Conservation (phyloP, 2,797 vertebrate genomes). For the Brotula barbata region DNA sequence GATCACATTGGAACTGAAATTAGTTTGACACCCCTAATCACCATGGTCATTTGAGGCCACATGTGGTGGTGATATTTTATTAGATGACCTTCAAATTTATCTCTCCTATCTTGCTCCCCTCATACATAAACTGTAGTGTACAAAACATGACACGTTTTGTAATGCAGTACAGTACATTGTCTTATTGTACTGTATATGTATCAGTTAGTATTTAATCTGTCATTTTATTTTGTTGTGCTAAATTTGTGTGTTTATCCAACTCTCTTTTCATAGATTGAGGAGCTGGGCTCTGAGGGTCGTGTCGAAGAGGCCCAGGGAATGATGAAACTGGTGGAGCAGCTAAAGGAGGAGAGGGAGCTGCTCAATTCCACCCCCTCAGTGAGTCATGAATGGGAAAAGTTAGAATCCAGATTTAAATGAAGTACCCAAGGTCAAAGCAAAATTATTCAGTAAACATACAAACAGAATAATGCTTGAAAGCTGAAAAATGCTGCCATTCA, state of each 20-base stretch:
- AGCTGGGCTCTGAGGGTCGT: constrained; percentile 94
- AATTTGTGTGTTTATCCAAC: not conserved
- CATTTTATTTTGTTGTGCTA: constrained; percentile 3
- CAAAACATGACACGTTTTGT: no score
- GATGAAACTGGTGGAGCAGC: constrained; percentile 99
- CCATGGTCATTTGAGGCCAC: no score
- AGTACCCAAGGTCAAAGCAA: not conserved
- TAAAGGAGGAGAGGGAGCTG: constrained; percentile 96
- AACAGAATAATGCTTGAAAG: not conserved
- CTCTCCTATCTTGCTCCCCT: no score
- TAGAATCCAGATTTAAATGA: not conserved
- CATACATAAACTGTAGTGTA: no score
- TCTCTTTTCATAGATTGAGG: constrained; percentile 86
- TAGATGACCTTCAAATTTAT: no score
- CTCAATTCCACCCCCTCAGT: constrained; percentile 94
- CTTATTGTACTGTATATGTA: no score
- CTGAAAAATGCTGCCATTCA: not conserved
- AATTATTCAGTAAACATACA: not conserved
- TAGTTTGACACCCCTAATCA: no score
- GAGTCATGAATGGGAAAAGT: constrained; percentile 28
- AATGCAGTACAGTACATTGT: no score
- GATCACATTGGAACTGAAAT: no score
- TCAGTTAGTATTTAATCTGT: no score
- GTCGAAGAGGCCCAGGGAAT: constrained; percentile 99
- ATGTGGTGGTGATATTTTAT: no score